Evolutionary conservation across 1,140 invertebrate genomes (phyloP).

Genomic region (Arctopsyche grandis): DNA sequence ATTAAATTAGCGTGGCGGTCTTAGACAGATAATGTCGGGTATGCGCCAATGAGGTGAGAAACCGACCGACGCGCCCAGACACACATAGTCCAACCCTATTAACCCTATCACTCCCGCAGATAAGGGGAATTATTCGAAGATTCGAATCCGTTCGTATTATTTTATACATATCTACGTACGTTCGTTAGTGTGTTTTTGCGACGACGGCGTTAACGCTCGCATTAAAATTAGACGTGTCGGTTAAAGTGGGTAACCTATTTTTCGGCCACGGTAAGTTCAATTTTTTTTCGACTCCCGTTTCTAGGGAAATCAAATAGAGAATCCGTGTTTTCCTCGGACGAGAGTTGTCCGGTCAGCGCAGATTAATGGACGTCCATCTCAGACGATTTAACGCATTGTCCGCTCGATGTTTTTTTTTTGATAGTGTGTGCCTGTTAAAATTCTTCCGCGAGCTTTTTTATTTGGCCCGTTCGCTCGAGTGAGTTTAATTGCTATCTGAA

Average conservation of each 20-base stretch:
- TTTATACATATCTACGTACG: too few species aligned
- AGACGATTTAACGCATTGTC: conserved; percentile 15
- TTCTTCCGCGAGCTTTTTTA: conserved; percentile 5
- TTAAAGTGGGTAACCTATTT: conserved; percentile 41
- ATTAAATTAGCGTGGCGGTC: conserved; percentile 52
- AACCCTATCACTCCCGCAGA: background rate
- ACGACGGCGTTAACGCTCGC: conserved; percentile 19
- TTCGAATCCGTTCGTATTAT: too few species aligned
- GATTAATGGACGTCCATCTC: background rate
- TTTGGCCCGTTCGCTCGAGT: too few species aligned
- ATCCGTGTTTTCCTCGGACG: background rate
- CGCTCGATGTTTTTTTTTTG: background rate
- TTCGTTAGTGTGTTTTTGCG: background rate
- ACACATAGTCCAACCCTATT: background rate
- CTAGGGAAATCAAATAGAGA: background rate
- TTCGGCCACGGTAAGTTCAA: conserved; percentile 19
- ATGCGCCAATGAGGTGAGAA: conserved; percentile 42
- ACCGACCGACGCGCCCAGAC: background rate
- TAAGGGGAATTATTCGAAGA: too few species aligned
- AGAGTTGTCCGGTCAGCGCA: background rate
- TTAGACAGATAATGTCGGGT: conserved; percentile 41
- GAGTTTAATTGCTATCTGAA: too few species aligned
- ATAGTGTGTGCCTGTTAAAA: background rate
- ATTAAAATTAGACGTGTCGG: background rate
- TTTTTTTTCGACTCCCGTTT: conserved; percentile 14